Percentiles rank a stretch among this genome's conserved stretches.
Evolutionary conservation across 2,888 invertebrate genomes (phyloP).

Genomic region (Oscheius sp.): DNA sequence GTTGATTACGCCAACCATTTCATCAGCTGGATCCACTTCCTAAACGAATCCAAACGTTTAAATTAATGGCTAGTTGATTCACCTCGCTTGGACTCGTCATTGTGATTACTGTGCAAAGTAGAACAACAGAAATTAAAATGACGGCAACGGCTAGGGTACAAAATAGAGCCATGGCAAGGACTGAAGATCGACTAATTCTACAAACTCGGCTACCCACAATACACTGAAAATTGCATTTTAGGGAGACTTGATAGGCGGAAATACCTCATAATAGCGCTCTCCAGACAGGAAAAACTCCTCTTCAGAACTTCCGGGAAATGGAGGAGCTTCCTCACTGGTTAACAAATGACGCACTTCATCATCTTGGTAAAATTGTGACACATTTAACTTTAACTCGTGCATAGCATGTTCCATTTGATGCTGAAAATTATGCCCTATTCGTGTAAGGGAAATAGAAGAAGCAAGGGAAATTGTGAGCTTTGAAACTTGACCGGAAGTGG

Average conservation of each 20-base stretch:
- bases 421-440: not conserved
- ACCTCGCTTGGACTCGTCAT: conserved; percentile 44
- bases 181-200: conserved; percentile 45
- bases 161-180: conserved; percentile 48
- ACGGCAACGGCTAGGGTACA: conserved; percentile 51
- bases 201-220: conserved; percentile 43
- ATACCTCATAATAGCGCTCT: conserved; percentile 46
- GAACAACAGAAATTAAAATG: conserved; percentile 46
- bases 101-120: conserved; percentile 52
- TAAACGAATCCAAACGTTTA: conserved; percentile 22
- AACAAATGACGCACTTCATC: conserved; percentile 45
- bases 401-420: conserved; percentile 26
- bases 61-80: not conserved
- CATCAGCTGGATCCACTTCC: conserved; percentile 49
- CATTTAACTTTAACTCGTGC: conserved; percentile 48
- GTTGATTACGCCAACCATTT: conserved; percentile 54
- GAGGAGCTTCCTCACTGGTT: conserved; percentile 45
- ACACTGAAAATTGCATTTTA: conserved; percentile 39
- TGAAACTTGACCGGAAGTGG: conserved; percentile 6
- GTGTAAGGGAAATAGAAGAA: not conserved
- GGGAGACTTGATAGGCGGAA: not conserved
- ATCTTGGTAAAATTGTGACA: conserved; percentile 44
- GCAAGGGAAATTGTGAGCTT: not conserved
- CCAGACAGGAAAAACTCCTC: conserved; percentile 37
- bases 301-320: conserved; percentile 26